phyloP scores from a whole-genome alignment of 2,888 invertebrate species.

The Cactoblastis cactorum region DNA sequence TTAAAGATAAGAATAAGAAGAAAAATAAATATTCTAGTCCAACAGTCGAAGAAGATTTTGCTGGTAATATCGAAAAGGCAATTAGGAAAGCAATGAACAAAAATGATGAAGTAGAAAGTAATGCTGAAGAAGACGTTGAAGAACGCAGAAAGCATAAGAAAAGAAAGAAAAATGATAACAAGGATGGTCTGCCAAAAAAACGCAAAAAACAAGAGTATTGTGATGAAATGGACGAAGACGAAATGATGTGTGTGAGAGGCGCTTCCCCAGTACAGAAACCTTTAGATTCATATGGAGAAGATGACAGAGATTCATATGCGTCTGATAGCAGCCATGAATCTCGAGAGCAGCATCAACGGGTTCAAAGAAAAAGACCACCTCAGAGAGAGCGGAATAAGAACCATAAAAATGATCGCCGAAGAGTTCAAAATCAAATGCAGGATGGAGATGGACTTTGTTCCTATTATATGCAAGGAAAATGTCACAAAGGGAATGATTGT shows the following conservation, averaged over 20 bases:
- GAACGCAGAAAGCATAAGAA: slow-evolving; percentile 76
- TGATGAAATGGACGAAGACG: slow-evolving; percentile 85
- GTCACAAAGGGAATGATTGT: slow-evolving; percentile 91
- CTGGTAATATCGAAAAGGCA: slow-evolving; percentile 87
- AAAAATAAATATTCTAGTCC: slow-evolving; percentile 63
- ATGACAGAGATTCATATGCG: slow-evolving; percentile 75
- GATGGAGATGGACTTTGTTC: slow-evolving; percentile 87
- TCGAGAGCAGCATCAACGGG: slow-evolving; percentile 69
- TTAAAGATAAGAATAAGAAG: slow-evolving; percentile 74
- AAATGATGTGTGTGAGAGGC: slow-evolving; percentile 89
- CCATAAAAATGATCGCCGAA: slow-evolving; percentile 73
- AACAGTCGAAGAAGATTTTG: slow-evolving; percentile 84
- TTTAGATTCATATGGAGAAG: slow-evolving; percentile 61
- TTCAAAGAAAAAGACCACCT: slow-evolving; percentile 54
- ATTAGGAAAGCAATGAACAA: slow-evolving; percentile 87
- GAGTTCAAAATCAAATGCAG: slow-evolving; percentile 80
- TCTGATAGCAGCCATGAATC: slow-evolving; percentile 79
- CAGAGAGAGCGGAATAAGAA: slow-evolving; percentile 73
- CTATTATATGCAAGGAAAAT: slow-evolving; percentile 94
- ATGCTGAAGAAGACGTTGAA: slow-evolving; percentile 67
- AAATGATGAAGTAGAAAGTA: slow-evolving; percentile 72
- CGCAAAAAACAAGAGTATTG: slow-evolving; percentile 75
- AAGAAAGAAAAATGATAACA: slow-evolving; percentile 78
- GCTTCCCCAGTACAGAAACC: slow-evolving; percentile 82
- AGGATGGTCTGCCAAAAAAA: slow-evolving; percentile 79